phyloP scores from a whole-genome alignment of 2,888 invertebrate genomes.

The Bursaphelenchus okinawaensis region DNA sequence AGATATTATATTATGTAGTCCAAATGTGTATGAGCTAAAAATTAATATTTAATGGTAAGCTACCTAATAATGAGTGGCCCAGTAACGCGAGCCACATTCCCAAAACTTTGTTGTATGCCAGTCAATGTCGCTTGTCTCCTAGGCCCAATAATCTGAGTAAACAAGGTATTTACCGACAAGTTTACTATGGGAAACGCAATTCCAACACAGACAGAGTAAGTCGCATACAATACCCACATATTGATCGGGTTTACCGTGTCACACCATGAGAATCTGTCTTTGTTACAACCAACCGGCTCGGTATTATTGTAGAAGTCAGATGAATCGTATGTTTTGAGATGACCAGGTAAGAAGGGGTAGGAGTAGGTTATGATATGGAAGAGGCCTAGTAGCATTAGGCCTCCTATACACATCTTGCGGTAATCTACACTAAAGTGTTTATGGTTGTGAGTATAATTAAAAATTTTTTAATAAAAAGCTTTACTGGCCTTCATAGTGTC shows the following conservation, averaged over 20 bases:
- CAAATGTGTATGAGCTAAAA: not conserved
- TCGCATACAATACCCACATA: slow-evolving; percentile 21
- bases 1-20: not conserved
- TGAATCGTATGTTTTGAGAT: slow-evolving; percentile 14
- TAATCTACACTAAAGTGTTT: slow-evolving; percentile 29
- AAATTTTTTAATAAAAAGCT: no score
- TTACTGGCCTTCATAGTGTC: no score
- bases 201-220: slow-evolving; percentile 46
- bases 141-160: slow-evolving; percentile 56
- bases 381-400: slow-evolving; percentile 26
- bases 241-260: slow-evolving; percentile 19
- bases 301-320: not conserved
- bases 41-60: not conserved
- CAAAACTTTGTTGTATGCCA: slow-evolving; percentile 30
- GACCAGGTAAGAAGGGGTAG: slow-evolving; percentile 35
- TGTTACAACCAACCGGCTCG: slow-evolving; percentile 20
- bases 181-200: slow-evolving; percentile 57
- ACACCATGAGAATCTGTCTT: slow-evolving; percentile 22
- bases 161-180: slow-evolving; percentile 53
- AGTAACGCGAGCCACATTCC: slow-evolving; percentile 29
- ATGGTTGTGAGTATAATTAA: not conserved
- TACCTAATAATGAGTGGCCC: slow-evolving; percentile 30
- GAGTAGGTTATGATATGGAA: slow-evolving; percentile 45
- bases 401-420: slow-evolving; percentile 30
- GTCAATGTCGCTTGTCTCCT: slow-evolving; percentile 52